These are phyloP conservation scores for Caenorhabditis wallacei DNA, from an alignment of 2,888 invertebrate genomes.

Conservation along the genomic window DNA sequence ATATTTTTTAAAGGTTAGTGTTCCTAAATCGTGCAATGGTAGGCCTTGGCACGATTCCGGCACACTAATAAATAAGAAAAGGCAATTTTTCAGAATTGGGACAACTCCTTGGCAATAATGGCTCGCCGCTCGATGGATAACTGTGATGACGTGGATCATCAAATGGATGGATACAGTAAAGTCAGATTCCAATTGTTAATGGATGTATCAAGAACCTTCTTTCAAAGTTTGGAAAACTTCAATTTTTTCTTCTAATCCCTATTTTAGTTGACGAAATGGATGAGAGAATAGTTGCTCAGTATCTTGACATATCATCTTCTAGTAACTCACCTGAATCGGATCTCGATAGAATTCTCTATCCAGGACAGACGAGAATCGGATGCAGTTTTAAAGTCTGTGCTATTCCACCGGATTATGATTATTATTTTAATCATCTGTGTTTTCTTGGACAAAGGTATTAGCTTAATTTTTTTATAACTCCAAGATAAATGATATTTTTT, in stretches of 20 bases:
- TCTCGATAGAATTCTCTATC: neutral
- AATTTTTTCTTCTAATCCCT: no score
- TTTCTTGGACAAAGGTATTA: neutral
- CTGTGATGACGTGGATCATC: neutral
- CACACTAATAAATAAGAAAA: neutral
- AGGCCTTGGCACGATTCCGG: no score
- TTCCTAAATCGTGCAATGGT: no score
- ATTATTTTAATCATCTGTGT: conserved; percentile 17
- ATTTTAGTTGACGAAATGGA: no score
- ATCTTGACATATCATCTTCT: no score
- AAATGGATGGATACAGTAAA: neutral
- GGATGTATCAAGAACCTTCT: neutral
- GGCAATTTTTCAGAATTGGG: neutral
- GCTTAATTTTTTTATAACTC: neutral
- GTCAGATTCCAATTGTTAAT: neutral
- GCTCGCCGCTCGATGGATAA: neutral
- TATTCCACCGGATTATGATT: neutral
- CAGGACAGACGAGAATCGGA: conserved; percentile 3
- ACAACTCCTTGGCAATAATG: neutral
- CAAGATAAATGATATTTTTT: neutral
- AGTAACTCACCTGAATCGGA: no score
- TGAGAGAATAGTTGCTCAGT: no score
- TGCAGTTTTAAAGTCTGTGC: conserved; percentile 26
- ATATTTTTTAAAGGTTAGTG: no score
- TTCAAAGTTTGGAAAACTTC: no score